Percentiles rank a stretch among this genome's conserved stretches.
These are phyloP conservation scores for Malurus leucopterus DNA, from an alignment of 2,797 vertebrate species.

Conservation along the genomic window DNA sequence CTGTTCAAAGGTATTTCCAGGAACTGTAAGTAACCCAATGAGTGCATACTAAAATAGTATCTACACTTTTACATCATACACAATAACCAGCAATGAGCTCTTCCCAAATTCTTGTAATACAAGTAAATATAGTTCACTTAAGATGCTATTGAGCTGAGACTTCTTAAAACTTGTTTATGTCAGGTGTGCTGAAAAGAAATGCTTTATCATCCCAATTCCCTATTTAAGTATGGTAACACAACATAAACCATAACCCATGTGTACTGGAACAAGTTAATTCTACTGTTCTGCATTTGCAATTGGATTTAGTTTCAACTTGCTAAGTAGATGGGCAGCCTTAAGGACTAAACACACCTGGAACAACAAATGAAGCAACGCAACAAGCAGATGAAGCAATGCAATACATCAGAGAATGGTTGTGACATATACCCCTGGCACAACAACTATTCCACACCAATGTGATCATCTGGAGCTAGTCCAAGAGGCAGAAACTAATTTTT, in stretches of 20 bases:
- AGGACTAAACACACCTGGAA: neutral
- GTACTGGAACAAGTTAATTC: neutral
- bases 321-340: neutral
- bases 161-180: neutral
- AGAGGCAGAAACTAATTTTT: neutral
- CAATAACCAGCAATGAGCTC: neutral
- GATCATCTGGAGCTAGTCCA: neutral
- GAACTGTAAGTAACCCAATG: neutral
- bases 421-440: neutral
- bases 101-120: neutral
- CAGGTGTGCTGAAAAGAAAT: neutral
- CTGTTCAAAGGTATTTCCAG: neutral
- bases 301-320: neutral
- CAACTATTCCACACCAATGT: neutral
- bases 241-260: rapidly evolving
- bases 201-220: neutral
- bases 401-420: neutral
- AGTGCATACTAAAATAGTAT: neutral
- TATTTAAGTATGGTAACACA: neutral
- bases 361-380: neutral
- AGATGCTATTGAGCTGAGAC: neutral
- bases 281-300: neutral
- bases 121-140: neutral
- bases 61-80: neutral
- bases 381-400: neutral